Evolutionary conservation across 2,888 invertebrate genomes (phyloP).

Genomic region (Drosophila pseudotakahashii): DNA sequence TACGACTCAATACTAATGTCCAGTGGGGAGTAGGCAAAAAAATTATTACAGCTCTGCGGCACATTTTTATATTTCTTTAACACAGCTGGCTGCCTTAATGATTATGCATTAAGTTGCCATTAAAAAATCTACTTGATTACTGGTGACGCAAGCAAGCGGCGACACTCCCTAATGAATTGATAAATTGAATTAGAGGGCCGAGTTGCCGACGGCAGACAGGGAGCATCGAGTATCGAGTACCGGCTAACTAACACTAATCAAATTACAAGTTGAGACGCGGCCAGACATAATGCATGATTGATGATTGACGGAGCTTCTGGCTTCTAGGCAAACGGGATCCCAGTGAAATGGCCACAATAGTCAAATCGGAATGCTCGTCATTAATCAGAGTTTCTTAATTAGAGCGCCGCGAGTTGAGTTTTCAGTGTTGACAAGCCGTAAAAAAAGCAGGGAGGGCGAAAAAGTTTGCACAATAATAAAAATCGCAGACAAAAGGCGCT

Average conservation of each 20-base stretch:
- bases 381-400: constrained; percentile 67
- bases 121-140: constrained; percentile 73
- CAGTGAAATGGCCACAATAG: constrained; percentile 4
- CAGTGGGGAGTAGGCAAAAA: constrained; percentile 6
- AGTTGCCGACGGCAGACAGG: constrained; percentile 34
- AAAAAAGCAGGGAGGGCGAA: constrained; percentile 12
- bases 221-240: constrained; percentile 30
- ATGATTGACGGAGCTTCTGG: constrained; percentile 44
- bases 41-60: constrained; percentile 18
- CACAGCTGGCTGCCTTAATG: constrained; percentile 54
- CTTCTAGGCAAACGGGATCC: background rate
- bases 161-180: constrained; percentile 69
- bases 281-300: constrained; percentile 68
- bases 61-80: background rate
- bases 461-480: constrained; percentile 41
- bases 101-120: constrained; percentile 73
- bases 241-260: constrained; percentile 57
- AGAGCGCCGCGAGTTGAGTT: constrained; percentile 29
- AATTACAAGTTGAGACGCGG: constrained; percentile 64
- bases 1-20: constrained; percentile 8
- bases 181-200: constrained; percentile 67
- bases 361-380: constrained; percentile 37
- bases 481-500: constrained; percentile 58
- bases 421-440: constrained; percentile 58
- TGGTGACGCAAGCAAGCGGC: constrained; percentile 45